Percentiles rank a stretch among this genome's conserved stretches.
Evolutionary conservation across 2,797 vertebrate genomes (phyloP).

Genomic region (Oreochromis mossambicus): DNA sequence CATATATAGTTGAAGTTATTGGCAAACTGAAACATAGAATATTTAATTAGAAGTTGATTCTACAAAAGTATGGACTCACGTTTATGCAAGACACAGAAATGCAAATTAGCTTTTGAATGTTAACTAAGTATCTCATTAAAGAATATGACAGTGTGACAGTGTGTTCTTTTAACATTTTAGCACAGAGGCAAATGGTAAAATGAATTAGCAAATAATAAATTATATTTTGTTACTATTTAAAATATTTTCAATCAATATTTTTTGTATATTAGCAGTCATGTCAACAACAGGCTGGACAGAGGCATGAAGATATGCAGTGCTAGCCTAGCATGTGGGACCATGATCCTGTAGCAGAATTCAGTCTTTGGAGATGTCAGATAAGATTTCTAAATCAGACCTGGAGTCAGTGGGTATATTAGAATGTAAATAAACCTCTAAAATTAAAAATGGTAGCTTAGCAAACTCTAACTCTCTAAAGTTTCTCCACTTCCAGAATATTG

Average conservation of each 20-base stretch:
- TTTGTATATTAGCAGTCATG: neutral
- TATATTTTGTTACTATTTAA: neutral
- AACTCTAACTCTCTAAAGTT: neutral
- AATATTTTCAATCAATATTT: neutral
- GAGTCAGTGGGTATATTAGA: neutral
- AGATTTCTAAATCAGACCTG: neutral
- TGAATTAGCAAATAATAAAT: neutral
- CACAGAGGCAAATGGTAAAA: neutral
- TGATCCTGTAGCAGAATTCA: neutral
- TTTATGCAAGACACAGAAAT: neutral
- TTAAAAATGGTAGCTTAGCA: neutral
- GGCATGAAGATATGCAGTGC: neutral
- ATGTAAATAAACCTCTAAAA: neutral
- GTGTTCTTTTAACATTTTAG: neutral
- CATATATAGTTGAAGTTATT: neutral
- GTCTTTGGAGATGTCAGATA: neutral
- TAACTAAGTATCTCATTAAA: neutral
- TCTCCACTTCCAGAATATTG: neutral
- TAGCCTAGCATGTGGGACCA: neutral
- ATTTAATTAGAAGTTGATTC: neutral
- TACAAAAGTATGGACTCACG: neutral
- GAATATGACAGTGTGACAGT: neutral
- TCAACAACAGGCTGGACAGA: neutral
- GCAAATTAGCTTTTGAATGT: neutral
- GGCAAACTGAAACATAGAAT: neutral